Base-by-base conservation (phyloP, 2,888 invertebrate genomes). In the Reticulitermes lucifugus region DNA sequence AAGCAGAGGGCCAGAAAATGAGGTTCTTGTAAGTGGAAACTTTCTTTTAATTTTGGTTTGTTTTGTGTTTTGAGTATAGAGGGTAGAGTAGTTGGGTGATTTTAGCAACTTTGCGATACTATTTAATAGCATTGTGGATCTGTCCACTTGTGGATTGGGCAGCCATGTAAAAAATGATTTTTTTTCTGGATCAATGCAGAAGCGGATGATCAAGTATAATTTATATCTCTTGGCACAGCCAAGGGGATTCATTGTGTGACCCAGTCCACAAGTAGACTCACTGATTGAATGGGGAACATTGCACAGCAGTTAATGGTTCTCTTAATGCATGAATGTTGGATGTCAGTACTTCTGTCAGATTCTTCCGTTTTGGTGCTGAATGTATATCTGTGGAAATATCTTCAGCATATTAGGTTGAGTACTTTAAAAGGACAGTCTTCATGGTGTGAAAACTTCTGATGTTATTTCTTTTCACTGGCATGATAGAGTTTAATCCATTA, bases 1-100 rank as follows among this genome's bases (percentile, higher is more conserved):
- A 29, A 75, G 29, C 75, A 22, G 75, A 83, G 51, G 70, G 60
- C 60, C 79, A 41, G 25, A 79, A 75, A 59, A 41, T 75, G 29
- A 73, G 83, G 80, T 80, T 84, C 84, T 80, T 80, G 84, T 84
- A 84, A 84, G 84, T 84, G 84, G 84, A 80, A 46, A 59, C 55
- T 80, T 84, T 71, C 22, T 84, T 84, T 84, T 84, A 10, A 5
- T 84, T 84, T 84, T 77, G 46, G 41, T 77, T 51, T 77, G 77
- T 77, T 77, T 43, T 77, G n/a, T 77, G 43, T 77, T 77, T 77
- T 77, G 29, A 73, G 73, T 73, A 73, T 73, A 14, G 43, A 77
- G 18, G 77, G 77, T 77, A 46, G 46, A 46, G 43, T 77, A 77
- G 77, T n/a, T 77, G 77, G 77, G 77, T 46, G 43, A 77, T n/a